These are phyloP conservation scores for Metridium senile DNA, from an alignment of 92 coral and sea anemone genomes.

Conservation along the genomic window DNA sequence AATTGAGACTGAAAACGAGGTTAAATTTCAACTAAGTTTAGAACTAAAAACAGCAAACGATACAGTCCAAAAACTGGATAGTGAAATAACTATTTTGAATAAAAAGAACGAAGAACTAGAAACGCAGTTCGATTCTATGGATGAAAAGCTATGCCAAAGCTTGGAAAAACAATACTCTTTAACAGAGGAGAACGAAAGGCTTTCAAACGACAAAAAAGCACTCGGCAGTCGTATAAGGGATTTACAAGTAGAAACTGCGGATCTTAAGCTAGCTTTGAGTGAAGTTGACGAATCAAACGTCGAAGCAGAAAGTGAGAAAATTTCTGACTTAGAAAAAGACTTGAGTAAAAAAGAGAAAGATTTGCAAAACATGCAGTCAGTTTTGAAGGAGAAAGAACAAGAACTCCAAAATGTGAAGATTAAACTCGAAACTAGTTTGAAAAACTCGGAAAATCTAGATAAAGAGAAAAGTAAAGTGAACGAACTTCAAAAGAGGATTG, in stretches of 20 bases:
- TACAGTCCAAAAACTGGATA: conserved; percentile 47
- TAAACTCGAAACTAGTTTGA: neutral
- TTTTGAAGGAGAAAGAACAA: conserved; percentile 23
- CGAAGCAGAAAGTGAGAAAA: conserved; percentile 29
- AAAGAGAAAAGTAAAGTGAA: conserved; percentile 6
- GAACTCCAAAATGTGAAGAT: conserved; percentile 25
- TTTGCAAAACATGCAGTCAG: conserved; percentile 14
- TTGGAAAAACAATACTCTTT: conserved; percentile 62
- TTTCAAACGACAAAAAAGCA: conserved; percentile 53
- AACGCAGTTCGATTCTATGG: conserved; percentile 60
- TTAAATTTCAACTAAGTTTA: conserved; percentile 33
- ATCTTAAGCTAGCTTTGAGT: conserved; percentile 53
- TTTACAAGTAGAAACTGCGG: conserved; percentile 62
- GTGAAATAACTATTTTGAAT: conserved; percentile 47
- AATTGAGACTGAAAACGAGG: conserved; percentile 34
- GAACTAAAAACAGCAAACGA: conserved; percentile 41
- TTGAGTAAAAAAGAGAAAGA: conserved; percentile 37
- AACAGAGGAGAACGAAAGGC: conserved; percentile 58
- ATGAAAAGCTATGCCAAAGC: conserved; percentile 60
- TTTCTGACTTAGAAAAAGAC: conserved; percentile 49
- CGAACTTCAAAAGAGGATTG: conserved; percentile 25
- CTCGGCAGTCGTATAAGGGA: conserved; percentile 46
- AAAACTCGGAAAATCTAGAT: conserved; percentile 1
- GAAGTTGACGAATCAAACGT: conserved; percentile 31
- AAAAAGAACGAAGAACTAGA: conserved; percentile 65